Conservation (phyloP, 2,797 vertebrate genomes). For the Tamandua tetradactyla region DNA sequence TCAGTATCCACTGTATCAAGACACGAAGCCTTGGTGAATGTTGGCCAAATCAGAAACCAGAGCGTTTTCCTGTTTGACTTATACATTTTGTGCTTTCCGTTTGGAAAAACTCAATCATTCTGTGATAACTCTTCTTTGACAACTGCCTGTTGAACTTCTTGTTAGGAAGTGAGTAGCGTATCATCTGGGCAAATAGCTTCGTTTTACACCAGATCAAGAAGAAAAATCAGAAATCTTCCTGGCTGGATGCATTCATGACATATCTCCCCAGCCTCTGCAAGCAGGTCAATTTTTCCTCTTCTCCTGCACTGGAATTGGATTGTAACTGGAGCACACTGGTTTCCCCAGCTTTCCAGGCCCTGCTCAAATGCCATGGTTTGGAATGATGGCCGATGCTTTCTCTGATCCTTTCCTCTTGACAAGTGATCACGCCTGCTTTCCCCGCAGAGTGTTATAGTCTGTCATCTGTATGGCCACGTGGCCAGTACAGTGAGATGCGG, state of each 20-base stretch:
- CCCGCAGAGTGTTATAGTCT: too few relatives aligned
- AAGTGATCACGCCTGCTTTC: background rate
- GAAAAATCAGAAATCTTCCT: background rate
- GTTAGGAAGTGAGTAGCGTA: background rate
- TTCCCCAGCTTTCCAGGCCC: background rate
- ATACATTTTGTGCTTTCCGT: constrained; percentile 64
- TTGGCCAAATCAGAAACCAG: constrained; percentile 67
- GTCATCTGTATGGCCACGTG: fast-evolving
- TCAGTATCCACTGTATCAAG: background rate
- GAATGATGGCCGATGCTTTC: background rate
- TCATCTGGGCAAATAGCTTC: background rate
- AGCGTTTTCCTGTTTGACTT: constrained; percentile 51
- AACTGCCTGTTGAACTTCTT: background rate
- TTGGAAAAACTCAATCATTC: background rate
- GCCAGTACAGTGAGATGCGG: fast-evolving
- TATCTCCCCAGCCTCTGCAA: fast-evolving
- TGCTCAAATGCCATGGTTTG: background rate
- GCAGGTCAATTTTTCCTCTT: background rate
- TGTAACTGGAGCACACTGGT: background rate
- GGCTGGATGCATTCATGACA: background rate
- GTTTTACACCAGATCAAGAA: background rate
- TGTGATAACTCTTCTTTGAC: constrained; percentile 10
- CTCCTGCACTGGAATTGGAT: background rate
- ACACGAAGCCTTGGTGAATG: background rate
- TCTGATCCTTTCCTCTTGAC: background rate